Conservation (phyloP, 2,797 vertebrate genomes). For the Xenopus petersii region DNA sequence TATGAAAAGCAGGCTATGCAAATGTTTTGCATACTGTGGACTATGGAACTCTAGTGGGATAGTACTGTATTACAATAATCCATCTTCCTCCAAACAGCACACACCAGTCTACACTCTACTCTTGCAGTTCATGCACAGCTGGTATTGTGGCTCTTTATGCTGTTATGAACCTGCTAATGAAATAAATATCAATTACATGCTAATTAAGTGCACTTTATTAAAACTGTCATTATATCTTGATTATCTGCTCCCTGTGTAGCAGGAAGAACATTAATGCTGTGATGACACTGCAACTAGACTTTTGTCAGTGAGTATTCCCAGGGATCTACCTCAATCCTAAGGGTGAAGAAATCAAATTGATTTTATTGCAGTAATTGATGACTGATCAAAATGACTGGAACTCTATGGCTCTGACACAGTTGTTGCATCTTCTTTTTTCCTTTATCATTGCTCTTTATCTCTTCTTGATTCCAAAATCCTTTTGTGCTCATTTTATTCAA, state of each 20-base stretch:
- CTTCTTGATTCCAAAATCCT: slow-evolving; percentile 30
- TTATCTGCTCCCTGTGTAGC: slow-evolving; percentile 6
- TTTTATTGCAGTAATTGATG: slow-evolving; percentile 19
- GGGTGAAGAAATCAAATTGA: not conserved
- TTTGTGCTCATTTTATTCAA: slow-evolving; percentile 34
- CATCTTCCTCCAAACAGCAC: too few species aligned
- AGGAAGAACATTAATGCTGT: not conserved
- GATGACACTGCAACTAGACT: not conserved
- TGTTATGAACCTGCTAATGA: slow-evolving; percentile 35
- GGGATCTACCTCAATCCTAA: not conserved
- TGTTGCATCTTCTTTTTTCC: slow-evolving; percentile 11
- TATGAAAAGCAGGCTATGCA: too few species aligned
- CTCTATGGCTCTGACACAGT: not conserved
- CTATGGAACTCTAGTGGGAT: too few species aligned
- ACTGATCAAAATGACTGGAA: slow-evolving; percentile 4
- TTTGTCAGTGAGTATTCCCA: not conserved
- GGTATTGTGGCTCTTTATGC: not conserved
- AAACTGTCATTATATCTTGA: slow-evolving; percentile 20
- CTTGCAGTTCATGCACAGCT: too few species aligned
- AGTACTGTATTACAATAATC: too few species aligned
- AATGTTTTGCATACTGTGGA: too few species aligned
- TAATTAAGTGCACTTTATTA: slow-evolving; percentile 39
- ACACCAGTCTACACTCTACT: too few species aligned
- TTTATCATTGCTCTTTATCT: slow-evolving; percentile 6
- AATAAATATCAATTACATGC: slow-evolving; percentile 41